phyloP scores from a whole-genome alignment of 2,113 vertebrate species.

The Prochilodus magdalenae region DNA sequence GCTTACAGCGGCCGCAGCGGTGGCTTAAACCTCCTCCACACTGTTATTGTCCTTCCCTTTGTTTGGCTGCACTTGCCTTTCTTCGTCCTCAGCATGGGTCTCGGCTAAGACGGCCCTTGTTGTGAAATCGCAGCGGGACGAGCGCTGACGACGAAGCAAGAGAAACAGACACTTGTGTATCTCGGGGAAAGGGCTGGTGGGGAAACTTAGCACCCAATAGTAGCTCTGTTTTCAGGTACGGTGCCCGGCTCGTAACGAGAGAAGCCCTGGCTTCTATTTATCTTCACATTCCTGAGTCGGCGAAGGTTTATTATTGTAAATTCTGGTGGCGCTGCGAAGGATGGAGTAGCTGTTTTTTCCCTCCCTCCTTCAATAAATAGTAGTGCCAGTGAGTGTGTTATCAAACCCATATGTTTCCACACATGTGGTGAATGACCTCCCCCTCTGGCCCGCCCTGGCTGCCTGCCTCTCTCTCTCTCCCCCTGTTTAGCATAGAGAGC shows the following conservation, averaged over 20 bases:
- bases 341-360: conserved; percentile 24
- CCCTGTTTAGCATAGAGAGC: conserved; percentile 19
- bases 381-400: conserved; percentile 45
- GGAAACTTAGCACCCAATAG: background rate
- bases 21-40: background rate
- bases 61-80: background rate
- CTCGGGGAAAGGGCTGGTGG: background rate
- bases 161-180: no score
- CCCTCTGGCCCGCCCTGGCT: conserved; percentile 24
- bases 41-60: background rate
- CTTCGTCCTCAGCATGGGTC: conserved; percentile 15
- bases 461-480: background rate
- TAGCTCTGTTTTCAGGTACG: conserved; percentile 32
- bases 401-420: conserved; percentile 61
- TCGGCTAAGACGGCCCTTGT: background rate
- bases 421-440: conserved; percentile 28
- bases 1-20: background rate
- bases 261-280: conserved; percentile 39
- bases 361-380: conserved; percentile 38
- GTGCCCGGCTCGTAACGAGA: conserved; percentile 28
- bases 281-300: conserved; percentile 52
- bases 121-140: conserved; percentile 17
- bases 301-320: conserved; percentile 53
- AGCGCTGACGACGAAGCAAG: background rate
- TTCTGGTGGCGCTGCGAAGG: conserved; percentile 40